Percentiles rank a stretch among this genome's conserved stretches.
Conservation (phyloP, 2,888 invertebrate species). For the Endomychus coccineus region DNA sequence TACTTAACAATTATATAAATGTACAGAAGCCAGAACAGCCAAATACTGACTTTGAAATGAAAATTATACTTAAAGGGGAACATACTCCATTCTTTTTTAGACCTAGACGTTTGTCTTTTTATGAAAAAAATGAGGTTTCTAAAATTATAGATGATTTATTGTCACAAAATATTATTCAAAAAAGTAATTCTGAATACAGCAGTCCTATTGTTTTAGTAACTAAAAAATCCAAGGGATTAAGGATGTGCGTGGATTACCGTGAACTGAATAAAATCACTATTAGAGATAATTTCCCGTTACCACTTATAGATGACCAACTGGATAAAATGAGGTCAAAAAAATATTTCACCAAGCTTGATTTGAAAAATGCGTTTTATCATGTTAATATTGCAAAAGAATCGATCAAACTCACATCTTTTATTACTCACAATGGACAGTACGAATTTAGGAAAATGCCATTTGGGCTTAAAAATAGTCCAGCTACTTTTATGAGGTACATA, state of each 20-base stretch:
- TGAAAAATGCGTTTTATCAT: slow-evolving; percentile 26
- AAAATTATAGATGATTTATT: slow-evolving; percentile 20
- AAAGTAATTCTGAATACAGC: slow-evolving; percentile 27
- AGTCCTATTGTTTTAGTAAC: slow-evolving; percentile 22
- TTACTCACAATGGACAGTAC: slow-evolving; percentile 32
- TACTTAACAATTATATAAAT: too few species aligned
- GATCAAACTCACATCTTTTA: slow-evolving; percentile 28
- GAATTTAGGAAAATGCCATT: too few species aligned
- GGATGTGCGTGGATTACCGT: slow-evolving; percentile 18
- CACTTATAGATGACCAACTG: slow-evolving; percentile 14
- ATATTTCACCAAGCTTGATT: slow-evolving; percentile 23
- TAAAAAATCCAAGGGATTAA: slow-evolving; percentile 23
- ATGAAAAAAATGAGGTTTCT: slow-evolving; percentile 16
- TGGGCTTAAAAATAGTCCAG: too few species aligned
- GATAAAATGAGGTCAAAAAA: slow-evolving; percentile 18
- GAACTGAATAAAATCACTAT: slow-evolving; percentile 12
- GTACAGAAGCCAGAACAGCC: too few species aligned
- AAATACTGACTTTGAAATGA: slow-evolving; percentile 13
- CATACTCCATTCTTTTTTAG: slow-evolving; percentile 14
- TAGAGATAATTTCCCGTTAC: slow-evolving; percentile 14
- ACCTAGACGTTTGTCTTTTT: slow-evolving; percentile 18
- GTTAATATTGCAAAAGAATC: slow-evolving; percentile 19
- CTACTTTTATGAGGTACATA: too few species aligned
- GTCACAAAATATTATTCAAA: slow-evolving; percentile 24
- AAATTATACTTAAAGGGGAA: slow-evolving; percentile 9